Evolutionary conservation across 2,113 vertebrate species (phyloP), one percentile per base, ranked within the genome.

Genomic region (Vicugna pacos): DNA sequence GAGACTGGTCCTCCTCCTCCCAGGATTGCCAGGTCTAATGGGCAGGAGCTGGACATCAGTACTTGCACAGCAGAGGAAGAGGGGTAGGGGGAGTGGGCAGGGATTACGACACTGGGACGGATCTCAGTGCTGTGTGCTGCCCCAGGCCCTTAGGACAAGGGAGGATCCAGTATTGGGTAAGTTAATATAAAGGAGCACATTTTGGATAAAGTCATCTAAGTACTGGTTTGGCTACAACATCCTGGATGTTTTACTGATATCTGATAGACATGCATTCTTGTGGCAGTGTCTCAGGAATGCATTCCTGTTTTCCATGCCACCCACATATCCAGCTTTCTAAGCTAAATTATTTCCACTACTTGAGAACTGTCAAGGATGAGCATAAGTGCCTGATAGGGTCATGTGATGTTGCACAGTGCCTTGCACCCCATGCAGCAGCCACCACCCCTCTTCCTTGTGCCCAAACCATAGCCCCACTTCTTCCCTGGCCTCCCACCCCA

Each of bases 241-340:
- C 32, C 88, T 93, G 38, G n/a, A 69, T 48, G 80, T 80, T 77
- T 35, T 42, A 24, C 82, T 82, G 48, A 17, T 38, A 42, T 56
- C 60, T 81, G 9, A 32, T 70, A 9, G 52, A 76, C 24, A 75
- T 62, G 52, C 17, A 86, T 62, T 91, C 84, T 10, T 75, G 32
- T 76, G 30, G 50, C 52, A 76, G 38, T 8, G 1, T 84, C 24
- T 87, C 73, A 42, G 46, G 62, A 83, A 96, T 76, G 26, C 32
- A 54, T 93, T 92, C 42, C 62, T 92, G 89, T 92, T 56, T 94
- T 96, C 50, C 80, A 50, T 89, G 83, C 62, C n/a, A 92, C 72
- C 58, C 76, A 94, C 58, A 94, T 79, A 92, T 5, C 70, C 70
- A 94, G 80, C 92, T 96, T 93, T 69, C 76, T 87, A 92, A 97